These are phyloP conservation scores for Phoxinus dragarum DNA, from an alignment of 2,797 vertebrate species.

Conservation along the genomic window DNA sequence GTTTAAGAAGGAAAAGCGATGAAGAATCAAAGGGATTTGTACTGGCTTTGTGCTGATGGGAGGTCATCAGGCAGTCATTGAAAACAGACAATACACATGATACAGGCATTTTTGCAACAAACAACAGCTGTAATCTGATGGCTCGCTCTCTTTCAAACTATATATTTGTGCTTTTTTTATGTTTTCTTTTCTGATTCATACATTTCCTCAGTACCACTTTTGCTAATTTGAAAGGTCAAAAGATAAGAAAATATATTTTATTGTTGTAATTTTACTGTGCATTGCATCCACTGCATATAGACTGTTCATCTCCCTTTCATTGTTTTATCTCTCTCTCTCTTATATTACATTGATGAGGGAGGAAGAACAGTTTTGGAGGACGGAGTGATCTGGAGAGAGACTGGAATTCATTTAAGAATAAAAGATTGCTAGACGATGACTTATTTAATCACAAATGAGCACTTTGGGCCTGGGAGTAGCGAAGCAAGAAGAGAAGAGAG, in stretches of 20 bases:
- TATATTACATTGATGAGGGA: constrained; percentile 64
- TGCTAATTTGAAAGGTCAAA: constrained; percentile 22
- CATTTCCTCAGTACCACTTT: not conserved
- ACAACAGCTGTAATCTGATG: constrained; percentile 23
- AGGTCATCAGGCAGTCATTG: constrained; percentile 29
- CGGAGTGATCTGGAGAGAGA: constrained; percentile 70
- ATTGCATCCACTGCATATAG: constrained; percentile 12
- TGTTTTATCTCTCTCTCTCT: constrained; percentile 16
- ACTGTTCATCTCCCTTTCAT: not conserved
- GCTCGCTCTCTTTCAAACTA: constrained; percentile 53
- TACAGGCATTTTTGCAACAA: constrained; percentile 23
- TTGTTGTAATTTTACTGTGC: not conserved
- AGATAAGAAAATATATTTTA: constrained; percentile 15
- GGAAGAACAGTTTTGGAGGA: constrained; percentile 62
- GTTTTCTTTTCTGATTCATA: constrained; percentile 12
- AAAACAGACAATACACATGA: constrained; percentile 14
- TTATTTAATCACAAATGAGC: constrained; percentile 83
- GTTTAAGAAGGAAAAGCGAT: constrained; percentile 13
- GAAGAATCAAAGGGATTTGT: constrained; percentile 15
- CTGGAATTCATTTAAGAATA: constrained; percentile 85
- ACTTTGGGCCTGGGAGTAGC: constrained; percentile 71
- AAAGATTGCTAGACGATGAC: constrained; percentile 82
- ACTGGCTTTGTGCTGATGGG: constrained; percentile 13
- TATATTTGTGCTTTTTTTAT: not conserved
- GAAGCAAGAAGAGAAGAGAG: constrained; percentile 71